Evolutionary conservation across 1,140 invertebrate genomes (phyloP).

Genomic region (Nilaparvata lugens): DNA sequence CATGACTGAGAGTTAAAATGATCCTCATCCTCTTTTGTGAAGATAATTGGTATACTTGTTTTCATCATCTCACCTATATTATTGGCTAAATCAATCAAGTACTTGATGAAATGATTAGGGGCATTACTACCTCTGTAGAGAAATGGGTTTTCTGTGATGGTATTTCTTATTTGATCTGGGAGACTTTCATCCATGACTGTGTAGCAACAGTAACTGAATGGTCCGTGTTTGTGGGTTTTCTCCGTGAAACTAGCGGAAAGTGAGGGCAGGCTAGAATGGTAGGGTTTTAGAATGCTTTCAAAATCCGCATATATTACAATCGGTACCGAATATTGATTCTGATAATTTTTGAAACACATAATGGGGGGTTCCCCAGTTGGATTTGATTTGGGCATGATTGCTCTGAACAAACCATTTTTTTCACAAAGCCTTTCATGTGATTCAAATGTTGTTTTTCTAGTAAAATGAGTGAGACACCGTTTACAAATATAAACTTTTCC

Average conservation of each 20-base stretch:
- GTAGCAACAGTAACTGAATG: constrained; percentile 11
- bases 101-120: constrained; percentile 1
- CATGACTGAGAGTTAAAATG: neutral
- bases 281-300: constrained; percentile 7
- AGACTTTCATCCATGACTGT: constrained; percentile 1
- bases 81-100: neutral
- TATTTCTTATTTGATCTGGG: constrained; percentile 1
- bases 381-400: neutral
- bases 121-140: constrained; percentile 7
- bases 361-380: neutral
- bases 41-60: neutral
- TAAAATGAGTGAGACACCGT: constrained; percentile 12
- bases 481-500: constrained; percentile 3
- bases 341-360: constrained; percentile 12
- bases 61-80: neutral
- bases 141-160: constrained; percentile 5
- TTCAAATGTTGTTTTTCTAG: neutral
- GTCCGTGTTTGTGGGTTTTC: constrained; percentile 1
- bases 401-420: neutral
- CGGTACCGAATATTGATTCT: neutral
- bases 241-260: constrained; percentile 1
- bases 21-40: neutral
- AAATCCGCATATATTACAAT: constrained; percentile 13
- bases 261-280: neutral
- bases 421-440: constrained; percentile 1